These are phyloP conservation scores for Phengaris arion DNA, from an alignment of 2,888 invertebrate species.

Conservation along the genomic window DNA sequence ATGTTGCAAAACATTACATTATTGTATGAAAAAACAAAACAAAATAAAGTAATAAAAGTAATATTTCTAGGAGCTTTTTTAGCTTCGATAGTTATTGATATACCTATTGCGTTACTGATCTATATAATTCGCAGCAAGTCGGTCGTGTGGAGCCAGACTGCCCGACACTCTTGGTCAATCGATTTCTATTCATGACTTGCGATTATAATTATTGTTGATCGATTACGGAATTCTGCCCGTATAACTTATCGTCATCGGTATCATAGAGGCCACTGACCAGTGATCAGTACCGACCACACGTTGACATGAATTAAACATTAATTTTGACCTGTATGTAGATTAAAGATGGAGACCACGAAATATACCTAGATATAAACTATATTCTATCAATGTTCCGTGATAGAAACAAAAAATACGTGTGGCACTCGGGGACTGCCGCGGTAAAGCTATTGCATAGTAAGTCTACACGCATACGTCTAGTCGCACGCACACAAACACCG, in stretches of 20 bases:
- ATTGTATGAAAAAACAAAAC: not conserved
- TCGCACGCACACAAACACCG: too few relatives aligned
- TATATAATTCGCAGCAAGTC: conserved; percentile 20
- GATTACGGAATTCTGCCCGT: conserved; percentile 8
- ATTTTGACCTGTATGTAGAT: too few relatives aligned
- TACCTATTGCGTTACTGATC: conserved; percentile 13
- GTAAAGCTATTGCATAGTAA: too few relatives aligned
- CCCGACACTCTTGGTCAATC: conserved; percentile 24
- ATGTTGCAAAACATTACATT: too few relatives aligned
- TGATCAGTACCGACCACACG: not conserved
- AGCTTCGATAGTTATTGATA: conserved; percentile 3
- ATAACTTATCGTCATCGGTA: not conserved
- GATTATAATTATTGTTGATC: conserved; percentile 31
- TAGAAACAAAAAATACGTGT: too few relatives aligned
- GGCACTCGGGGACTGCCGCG: too few relatives aligned
- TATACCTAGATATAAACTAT: too few relatives aligned
- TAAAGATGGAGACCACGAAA: too few relatives aligned
- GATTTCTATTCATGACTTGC: conserved; percentile 29
- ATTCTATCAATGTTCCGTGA: too few relatives aligned
- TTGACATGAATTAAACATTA: too few relatives aligned
- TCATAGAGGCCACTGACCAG: not conserved
- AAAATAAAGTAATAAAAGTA: not conserved
- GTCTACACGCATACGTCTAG: too few relatives aligned
- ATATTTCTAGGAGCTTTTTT: not conserved
- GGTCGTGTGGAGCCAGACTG: not conserved